A percentile compares a stretch with the other conserved stretches of the same genome.
These are phyloP conservation scores for Drosophila santomea DNA, from an alignment of 1,140 invertebrate species.

Conservation along the genomic window DNA sequence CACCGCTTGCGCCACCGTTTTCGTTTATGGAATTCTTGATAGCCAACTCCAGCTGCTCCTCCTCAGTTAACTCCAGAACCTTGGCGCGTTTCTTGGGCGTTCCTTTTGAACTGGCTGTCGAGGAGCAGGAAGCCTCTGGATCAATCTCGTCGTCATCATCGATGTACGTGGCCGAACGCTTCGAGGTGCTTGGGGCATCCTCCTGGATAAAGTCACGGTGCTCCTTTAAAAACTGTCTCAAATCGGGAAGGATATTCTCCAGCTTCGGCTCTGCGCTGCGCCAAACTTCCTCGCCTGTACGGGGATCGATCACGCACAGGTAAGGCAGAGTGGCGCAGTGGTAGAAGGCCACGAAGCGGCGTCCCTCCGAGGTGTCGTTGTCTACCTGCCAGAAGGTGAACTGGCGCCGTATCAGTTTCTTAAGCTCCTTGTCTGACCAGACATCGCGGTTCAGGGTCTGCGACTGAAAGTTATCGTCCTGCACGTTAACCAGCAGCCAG, in stretches of 20 bases:
- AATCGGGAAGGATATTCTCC: slow-evolving; percentile 62
- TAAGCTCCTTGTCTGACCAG: slow-evolving; percentile 89
- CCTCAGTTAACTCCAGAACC: slow-evolving; percentile 75
- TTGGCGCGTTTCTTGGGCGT: slow-evolving; percentile 66
- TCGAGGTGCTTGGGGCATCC: slow-evolving; percentile 67
- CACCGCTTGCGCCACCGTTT: slow-evolving; percentile 25
- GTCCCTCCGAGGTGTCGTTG: slow-evolving; percentile 89
- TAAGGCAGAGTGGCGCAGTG: slow-evolving; percentile 89
- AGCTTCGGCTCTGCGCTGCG: slow-evolving; percentile 68
- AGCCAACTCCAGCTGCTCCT: slow-evolving; percentile 78
- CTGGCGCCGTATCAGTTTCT: slow-evolving; percentile 88
- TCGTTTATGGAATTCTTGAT: slow-evolving; percentile 84
- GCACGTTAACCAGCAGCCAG: slow-evolving; percentile 92
- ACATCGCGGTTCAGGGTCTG: slow-evolving; percentile 92
- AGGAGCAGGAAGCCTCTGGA: slow-evolving; percentile 35
- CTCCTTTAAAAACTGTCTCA: slow-evolving; percentile 69
- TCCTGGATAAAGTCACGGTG: slow-evolving; percentile 69
- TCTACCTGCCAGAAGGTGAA: slow-evolving; percentile 93
- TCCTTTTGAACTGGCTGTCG: slow-evolving; percentile 36
- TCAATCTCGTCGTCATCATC: slow-evolving; percentile 53
- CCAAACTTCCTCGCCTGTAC: slow-evolving; percentile 88
- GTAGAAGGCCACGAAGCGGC: slow-evolving; percentile 90
- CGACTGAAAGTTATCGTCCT: slow-evolving; percentile 91
- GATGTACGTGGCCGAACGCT: slow-evolving; percentile 51
- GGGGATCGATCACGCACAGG: slow-evolving; percentile 90